Percentiles rank a stretch among this genome's conserved stretches.
phyloP scores from a whole-genome alignment of 2,888 invertebrate genomes.

The Epistrophella euchroma region DNA sequence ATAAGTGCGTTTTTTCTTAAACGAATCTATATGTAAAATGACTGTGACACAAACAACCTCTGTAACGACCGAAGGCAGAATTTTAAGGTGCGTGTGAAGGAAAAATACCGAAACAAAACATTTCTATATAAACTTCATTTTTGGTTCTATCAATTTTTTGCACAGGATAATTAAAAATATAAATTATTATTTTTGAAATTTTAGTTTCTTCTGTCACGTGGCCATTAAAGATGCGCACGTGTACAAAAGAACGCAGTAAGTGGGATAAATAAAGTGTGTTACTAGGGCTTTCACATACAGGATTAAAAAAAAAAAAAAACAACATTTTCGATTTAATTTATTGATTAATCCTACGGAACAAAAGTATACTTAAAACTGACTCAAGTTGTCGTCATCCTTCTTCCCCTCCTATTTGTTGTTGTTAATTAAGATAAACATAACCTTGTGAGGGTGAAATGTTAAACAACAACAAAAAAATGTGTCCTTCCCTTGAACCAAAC shows the following conservation, averaged over 20 bases:
- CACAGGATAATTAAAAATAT: neutral
- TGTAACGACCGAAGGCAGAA: conserved; percentile 57
- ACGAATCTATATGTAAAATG: conserved; percentile 60
- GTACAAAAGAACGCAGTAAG: conserved; percentile 37
- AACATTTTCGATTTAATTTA: conserved; percentile 21
- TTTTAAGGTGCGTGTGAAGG: conserved; percentile 66
- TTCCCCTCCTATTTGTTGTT: conserved; percentile 16
- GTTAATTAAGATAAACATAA: conserved; percentile 50
- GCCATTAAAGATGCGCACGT: conserved; percentile 53
- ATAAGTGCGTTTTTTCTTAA: conserved; percentile 17
- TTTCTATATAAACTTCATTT: neutral
- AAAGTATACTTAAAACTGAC: conserved; percentile 2
- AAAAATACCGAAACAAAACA: neutral
- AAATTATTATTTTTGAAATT: conserved; percentile 22
- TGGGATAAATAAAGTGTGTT: conserved; percentile 24
- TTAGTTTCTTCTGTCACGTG: conserved; percentile 59
- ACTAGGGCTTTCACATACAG: conserved; percentile 28
- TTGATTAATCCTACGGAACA: conserved; percentile 62
- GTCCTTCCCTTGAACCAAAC: conserved; percentile 21
- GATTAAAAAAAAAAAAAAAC: conserved; percentile 8
- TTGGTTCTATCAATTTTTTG: neutral
- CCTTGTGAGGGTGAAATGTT: conserved; percentile 4
- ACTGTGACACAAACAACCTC: conserved; percentile 68
- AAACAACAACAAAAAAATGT: neutral
- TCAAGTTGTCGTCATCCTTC: conserved; percentile 42